A percentile compares a stretch with the other conserved stretches of the same genome.
phyloP scores from a whole-genome alignment of 2,888 invertebrate genomes.

The Ornithoptera priamus region DNA sequence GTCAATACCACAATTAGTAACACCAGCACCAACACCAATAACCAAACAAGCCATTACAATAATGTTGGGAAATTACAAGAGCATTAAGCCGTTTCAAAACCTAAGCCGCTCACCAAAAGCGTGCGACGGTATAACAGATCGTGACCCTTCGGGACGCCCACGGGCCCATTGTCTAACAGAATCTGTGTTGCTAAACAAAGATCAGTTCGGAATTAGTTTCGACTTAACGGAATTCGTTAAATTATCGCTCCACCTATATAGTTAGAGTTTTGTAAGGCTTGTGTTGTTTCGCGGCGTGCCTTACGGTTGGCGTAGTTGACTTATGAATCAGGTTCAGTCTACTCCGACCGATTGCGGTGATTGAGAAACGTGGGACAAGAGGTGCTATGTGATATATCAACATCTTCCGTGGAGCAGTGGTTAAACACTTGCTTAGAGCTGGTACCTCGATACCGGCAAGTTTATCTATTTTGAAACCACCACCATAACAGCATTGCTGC shows the following conservation, averaged over 20 bases:
- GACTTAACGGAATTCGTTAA: slow-evolving; percentile 29
- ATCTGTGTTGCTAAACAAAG: slow-evolving; percentile 28
- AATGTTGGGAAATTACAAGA: slow-evolving; percentile 27
- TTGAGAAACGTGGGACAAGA: too few species aligned
- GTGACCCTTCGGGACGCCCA: slow-evolving; percentile 53
- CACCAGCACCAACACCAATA: neutral
- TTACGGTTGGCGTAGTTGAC: slow-evolving; percentile 3
- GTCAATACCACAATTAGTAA: slow-evolving; percentile 10
- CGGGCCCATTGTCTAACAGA: slow-evolving; percentile 44
- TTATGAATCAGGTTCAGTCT: slow-evolving; percentile 8
- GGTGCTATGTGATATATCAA: too few species aligned
- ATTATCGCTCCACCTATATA: slow-evolving; percentile 17
- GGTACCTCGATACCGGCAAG: too few species aligned
- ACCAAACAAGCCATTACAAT: slow-evolving; percentile 20
- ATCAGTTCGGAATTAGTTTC: slow-evolving; percentile 28
- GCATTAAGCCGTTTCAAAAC: slow-evolving; percentile 39
- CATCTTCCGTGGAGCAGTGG: too few species aligned
- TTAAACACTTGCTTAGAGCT: too few species aligned
- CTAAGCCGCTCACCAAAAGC: slow-evolving; percentile 34
- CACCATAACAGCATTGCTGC: too few species aligned
- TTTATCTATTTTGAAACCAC: too few species aligned
- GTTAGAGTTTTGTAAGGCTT: slow-evolving; percentile 16
- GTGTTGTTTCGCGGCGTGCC: slow-evolving; percentile 13
- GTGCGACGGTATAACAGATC: slow-evolving; percentile 43
- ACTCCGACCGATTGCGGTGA: neutral